Evolutionary conservation across 2,888 invertebrate species (phyloP), one percentile per base, ranked within the genome.

Genomic region (Oxystoma pomonae): DNA sequence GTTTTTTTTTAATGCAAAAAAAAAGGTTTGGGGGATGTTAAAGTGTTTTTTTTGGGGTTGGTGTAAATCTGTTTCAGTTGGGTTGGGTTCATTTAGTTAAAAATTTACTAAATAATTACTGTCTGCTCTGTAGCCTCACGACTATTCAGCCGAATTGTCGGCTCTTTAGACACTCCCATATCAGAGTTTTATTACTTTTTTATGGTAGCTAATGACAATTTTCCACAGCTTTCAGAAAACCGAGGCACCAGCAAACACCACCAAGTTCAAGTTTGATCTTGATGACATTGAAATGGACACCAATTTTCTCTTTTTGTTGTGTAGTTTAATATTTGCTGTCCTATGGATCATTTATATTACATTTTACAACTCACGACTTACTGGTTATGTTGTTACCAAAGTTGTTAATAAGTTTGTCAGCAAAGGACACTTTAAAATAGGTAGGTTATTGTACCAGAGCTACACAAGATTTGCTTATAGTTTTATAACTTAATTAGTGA

Each of bases 281-380:
- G 87, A 90, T 70, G 87, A 91, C 74, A 83, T 91, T 70, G 86
- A 86, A 78, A 87, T 90, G 86, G 92, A 94, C 81, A 88, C 90
- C 72, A 92, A 90, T 77, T 87, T 88, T 74, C 83, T 85, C 58
- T 89, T 90, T 83, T 83, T 94, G 69, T 83, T 96, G 20, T 89
- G 90, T 72, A 94, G 94, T 64, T 83, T 95, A 58, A 84, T 91
- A 71, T 90, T 91, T 66, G 92, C 92, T 19, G 90, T 94, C 76
- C 84, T 89, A 51, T 98, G 97, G 97, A 88, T 96, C 59, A 90
- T 96, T 70, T 98, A 97, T 81, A 91, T 96, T 74, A 91, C 93
- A 0, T 96, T 94, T 81, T 98, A 97, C 82, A 96, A 96, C 80
- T 95, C 96, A 60, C 86, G 97, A 67, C 87, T 98, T 1, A 86